These are phyloP conservation scores for Caenorhabditis inopinata DNA, from an alignment of 1,140 invertebrate genomes.

Conservation along the genomic window DNA sequence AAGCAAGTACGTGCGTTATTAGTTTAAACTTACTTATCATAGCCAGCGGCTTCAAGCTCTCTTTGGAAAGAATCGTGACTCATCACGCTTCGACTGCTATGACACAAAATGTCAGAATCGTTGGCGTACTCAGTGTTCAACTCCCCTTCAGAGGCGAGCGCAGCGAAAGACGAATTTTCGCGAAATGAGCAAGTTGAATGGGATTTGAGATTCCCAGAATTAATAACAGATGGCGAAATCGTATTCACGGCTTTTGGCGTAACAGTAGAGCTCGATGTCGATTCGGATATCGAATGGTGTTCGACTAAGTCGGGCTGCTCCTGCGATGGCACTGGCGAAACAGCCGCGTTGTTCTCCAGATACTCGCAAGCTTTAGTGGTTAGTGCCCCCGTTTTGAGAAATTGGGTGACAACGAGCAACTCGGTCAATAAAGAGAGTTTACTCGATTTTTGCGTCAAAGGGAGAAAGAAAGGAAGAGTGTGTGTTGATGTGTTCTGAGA, in stretches of 20 bases:
- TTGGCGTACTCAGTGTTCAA: neutral
- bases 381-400: neutral
- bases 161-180: neutral
- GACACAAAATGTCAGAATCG: neutral
- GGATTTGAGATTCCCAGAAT: neutral
- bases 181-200: neutral
- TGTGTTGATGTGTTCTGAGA: neutral
- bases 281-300: neutral
- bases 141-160: neutral
- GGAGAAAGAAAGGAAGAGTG: neutral
- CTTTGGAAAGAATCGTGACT: neutral
- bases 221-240: neutral
- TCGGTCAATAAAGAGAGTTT: neutral
- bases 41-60: slow-evolving; percentile 22
- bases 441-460: neutral
- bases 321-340: neutral
- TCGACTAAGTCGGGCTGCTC: neutral
- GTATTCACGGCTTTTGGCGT: neutral
- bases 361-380: neutral
- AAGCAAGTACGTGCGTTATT: too few species aligned
- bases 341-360: neutral
- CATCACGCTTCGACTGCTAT: neutral
- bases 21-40: slow-evolving; percentile 37
- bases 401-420: neutral
- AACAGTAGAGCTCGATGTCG: neutral